A percentile compares a stretch with the other conserved stretches of the same genome.
Evolutionary conservation across 2,888 invertebrate species (phyloP).

Genomic region (Acrocera orbiculus): DNA sequence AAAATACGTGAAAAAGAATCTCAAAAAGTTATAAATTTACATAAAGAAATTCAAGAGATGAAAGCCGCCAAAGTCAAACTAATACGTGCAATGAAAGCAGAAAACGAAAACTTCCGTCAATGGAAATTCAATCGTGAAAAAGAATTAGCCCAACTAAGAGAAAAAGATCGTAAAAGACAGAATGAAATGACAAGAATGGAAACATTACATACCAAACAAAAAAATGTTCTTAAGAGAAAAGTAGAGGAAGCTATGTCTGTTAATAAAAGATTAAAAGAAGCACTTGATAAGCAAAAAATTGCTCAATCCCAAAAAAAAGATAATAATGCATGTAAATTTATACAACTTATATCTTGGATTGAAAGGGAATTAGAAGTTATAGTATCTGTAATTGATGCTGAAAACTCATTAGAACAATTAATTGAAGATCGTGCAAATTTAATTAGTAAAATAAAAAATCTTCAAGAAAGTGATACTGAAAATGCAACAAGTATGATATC

Average conservation of each 20-base stretch:
- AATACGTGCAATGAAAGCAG: conserved; percentile 66
- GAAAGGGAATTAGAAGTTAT: conserved; percentile 65
- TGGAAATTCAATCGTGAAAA: conserved; percentile 68
- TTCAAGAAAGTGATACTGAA: conserved; percentile 7
- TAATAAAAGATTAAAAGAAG: conserved; percentile 45
- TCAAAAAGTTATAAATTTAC: conserved; percentile 52
- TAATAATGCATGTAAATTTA: conserved; percentile 25
- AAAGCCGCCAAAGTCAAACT: conserved; percentile 68
- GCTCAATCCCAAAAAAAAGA: conserved; percentile 18
- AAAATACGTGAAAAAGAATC: conserved; percentile 70
- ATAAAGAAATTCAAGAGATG: conserved; percentile 55
- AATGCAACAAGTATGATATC: conserved; percentile 15
- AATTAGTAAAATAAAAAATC: conserved; percentile 19
- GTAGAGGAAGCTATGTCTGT: conserved; percentile 76
- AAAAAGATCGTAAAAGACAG: conserved; percentile 64
- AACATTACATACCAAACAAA: conserved; percentile 57
- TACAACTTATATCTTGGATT: conserved; percentile 43
- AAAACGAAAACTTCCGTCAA: conserved; percentile 63
- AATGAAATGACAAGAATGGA: conserved; percentile 67
- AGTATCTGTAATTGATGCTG: conserved; percentile 57
- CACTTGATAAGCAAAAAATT: conserved; percentile 22
- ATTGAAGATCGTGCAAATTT: conserved; percentile 51
- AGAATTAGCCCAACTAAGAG: conserved; percentile 57
- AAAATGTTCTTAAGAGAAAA: conserved; percentile 68
- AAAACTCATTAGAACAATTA: conserved; percentile 55